Evolutionary conservation across 1,140 invertebrate genomes (phyloP), one percentile per base, ranked within the genome.

Genomic region (Musca vetustissima): DNA sequence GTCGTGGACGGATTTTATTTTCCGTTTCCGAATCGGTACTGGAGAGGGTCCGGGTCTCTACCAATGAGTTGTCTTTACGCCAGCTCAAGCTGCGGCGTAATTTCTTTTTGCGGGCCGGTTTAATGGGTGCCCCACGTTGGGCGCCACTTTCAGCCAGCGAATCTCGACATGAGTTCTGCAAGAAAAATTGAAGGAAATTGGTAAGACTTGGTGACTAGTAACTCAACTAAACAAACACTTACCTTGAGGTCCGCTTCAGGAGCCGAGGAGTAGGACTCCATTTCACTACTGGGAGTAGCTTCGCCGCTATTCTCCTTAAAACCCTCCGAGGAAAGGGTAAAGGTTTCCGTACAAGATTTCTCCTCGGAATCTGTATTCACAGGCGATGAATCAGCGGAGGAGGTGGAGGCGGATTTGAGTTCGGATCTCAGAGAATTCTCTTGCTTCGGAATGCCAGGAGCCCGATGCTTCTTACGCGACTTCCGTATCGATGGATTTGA

Each of bases 41-140:
- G 8, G 21, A n/a, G 6, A 53, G 4, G 8, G 74, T 71, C 0
- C 73, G 73, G n/a, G 75, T 72, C 57, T 81, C 79, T 14, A 79
- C 72, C 66, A 77, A 75, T 0, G 78, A 77, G 57, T 75, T 77
- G 15, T 80, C 79, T 68, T 80, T 81, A 53, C 80, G 79, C 78
- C 78, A 81, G 25, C 75, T 76, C 4, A 81, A 65, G 9, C 74
- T 78, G 32, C 78, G 78, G 2, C 79, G 76, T 71, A 79, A 72
- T 65, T 80, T 80, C 77, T 81, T 81, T 69, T 78, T 80, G 15
- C 78, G 76, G 15, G 73, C 71, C 6, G 75, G 75, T 43, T 43
- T 43, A 11, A 43, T 43, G 36, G 36, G 36, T 43, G 36, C 11
- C 7, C 36, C 36, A 43, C 36, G 36, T 43, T 43, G 36, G 36